Conservation (phyloP, 2,888 invertebrate genomes). For the Cordilura impudica region DNA sequence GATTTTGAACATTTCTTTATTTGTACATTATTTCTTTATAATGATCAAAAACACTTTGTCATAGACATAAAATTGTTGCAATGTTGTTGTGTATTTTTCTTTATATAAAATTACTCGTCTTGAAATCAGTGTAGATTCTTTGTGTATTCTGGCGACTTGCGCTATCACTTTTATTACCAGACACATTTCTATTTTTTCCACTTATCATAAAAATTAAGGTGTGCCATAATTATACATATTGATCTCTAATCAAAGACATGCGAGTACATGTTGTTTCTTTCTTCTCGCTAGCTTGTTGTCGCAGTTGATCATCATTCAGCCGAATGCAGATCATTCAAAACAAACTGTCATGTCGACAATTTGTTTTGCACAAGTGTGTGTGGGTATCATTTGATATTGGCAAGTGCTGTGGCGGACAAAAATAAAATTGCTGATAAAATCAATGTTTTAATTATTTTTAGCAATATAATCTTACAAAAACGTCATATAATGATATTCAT, state of each 20-base stretch:
- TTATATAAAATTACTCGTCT: not conserved
- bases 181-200: conserved; percentile 20
- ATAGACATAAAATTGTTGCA: conserved; percentile 42
- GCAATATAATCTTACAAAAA: too few relatives aligned
- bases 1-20: conserved; percentile 2
- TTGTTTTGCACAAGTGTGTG: conserved; percentile 9
- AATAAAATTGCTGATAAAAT: not conserved
- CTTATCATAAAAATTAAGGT: conserved; percentile 32
- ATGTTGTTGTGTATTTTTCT: not conserved
- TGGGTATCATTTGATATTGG: not conserved
- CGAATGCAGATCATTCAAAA: conserved; percentile 46
- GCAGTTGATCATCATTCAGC: not conserved
- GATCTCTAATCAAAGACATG: conserved; percentile 43
- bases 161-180: conserved; percentile 33
- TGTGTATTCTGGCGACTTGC: conserved; percentile 21
- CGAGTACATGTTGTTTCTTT: not conserved
- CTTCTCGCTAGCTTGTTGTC: not conserved
- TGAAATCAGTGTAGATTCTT: not conserved
- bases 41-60: conserved; percentile 45
- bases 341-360: conserved; percentile 7
- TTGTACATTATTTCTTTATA: not conserved
- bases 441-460: too few relatives aligned
- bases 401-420: not conserved
- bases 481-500: too few relatives aligned
- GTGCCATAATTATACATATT: conserved; percentile 57